phyloP scores from a whole-genome alignment of 35 echinoderm and acorn worm genomes.

The Heliocidaris erythrogramma region DNA sequence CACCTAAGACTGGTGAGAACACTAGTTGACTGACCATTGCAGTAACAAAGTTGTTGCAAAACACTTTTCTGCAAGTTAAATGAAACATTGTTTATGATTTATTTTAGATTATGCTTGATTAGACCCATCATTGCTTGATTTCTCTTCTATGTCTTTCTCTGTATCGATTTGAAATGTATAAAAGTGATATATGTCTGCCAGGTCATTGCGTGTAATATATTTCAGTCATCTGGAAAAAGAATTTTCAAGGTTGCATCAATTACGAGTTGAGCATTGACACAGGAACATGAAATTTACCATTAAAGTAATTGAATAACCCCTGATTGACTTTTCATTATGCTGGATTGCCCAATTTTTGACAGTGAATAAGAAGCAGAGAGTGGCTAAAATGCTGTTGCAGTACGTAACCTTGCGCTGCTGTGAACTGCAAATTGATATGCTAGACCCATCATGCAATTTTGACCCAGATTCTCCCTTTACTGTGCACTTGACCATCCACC shows the following conservation, averaged over 20 bases:
- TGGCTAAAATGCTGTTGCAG: not conserved
- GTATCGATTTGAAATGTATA: not conserved
- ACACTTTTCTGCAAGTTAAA: too few species aligned
- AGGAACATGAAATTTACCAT: not conserved
- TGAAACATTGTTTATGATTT: too few species aligned
- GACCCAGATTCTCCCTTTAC: not conserved
- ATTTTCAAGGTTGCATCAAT: not conserved
- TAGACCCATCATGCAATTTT: constrained; percentile 1
- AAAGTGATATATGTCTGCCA: not conserved
- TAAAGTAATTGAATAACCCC: not conserved
- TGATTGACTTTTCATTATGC: not conserved
- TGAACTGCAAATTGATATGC: not conserved
- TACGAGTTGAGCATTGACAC: not conserved
- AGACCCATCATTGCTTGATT: too few species aligned
- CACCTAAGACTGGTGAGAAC: too few species aligned
- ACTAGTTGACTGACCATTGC: too few species aligned
- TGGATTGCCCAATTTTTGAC: not conserved
- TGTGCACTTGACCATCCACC: not conserved
- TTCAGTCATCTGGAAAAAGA: not conserved
- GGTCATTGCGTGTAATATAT: not conserved
- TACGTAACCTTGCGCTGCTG: not conserved
- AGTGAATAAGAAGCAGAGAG: not conserved
- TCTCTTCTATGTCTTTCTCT: too few species aligned
- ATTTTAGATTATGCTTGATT: too few species aligned
- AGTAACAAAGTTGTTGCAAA: too few species aligned